Conservation (phyloP, 2,888 invertebrate species). For the Synanthedon formicaeformis region DNA sequence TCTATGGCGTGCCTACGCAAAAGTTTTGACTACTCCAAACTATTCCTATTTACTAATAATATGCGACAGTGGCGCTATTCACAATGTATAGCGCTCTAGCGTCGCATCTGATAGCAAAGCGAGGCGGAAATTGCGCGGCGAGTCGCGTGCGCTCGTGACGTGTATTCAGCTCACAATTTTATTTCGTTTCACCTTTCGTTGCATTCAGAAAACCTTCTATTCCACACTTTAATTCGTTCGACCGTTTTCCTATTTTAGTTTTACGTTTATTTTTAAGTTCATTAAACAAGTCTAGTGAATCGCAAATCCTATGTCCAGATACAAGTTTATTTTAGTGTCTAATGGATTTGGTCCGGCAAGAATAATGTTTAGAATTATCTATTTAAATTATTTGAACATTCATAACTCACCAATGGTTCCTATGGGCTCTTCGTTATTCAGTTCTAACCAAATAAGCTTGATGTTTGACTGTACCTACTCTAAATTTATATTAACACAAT, state of each 20-base stretch:
- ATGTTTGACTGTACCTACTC: too few species aligned
- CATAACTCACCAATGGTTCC: too few species aligned
- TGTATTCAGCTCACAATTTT: conserved; percentile 50
- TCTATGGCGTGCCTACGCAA: neutral
- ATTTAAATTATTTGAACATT: too few species aligned
- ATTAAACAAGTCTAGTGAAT: neutral
- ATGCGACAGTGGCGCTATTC: neutral
- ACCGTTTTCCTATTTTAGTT: neutral
- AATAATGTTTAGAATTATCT: too few species aligned
- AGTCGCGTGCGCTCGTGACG: conserved; percentile 61
- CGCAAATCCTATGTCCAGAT: too few species aligned
- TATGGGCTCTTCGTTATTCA: too few species aligned
- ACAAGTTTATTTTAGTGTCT: too few species aligned
- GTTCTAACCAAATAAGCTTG: too few species aligned
- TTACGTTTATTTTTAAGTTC: neutral
- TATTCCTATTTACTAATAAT: neutral
- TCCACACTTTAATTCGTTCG: neutral
- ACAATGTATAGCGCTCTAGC: conserved; percentile 20
- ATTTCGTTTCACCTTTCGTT: conserved; percentile 39
- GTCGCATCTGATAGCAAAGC: conserved; percentile 46
- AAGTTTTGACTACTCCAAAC: neutral
- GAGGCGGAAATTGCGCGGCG: conserved; percentile 61
- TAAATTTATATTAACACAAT: too few species aligned
- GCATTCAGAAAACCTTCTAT: conserved; percentile 33
- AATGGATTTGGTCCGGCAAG: too few species aligned